Conservation (phyloP, 2,797 vertebrate species). For the Dromococcyx pavoninus region DNA sequence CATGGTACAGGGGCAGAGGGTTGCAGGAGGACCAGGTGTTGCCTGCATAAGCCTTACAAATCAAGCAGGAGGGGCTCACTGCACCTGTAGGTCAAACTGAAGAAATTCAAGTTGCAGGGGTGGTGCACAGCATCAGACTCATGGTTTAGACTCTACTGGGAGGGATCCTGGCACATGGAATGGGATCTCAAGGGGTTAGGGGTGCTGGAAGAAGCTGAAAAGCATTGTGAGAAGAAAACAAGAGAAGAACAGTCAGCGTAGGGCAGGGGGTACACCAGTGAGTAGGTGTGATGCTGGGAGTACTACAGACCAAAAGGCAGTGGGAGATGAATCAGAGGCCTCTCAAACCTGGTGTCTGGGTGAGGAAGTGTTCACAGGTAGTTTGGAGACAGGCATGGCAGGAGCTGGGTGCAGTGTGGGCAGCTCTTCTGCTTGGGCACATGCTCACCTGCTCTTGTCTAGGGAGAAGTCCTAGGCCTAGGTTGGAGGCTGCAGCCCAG, state of each 20-base stretch:
- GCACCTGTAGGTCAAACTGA: not conserved
- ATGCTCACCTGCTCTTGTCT: not conserved
- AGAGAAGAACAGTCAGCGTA: rapidly evolving
- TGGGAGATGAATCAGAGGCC: not conserved
- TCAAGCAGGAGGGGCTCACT: not conserved
- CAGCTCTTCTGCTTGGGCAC: not conserved
- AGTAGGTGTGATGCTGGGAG: not conserved
- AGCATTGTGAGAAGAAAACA: rapidly evolving
- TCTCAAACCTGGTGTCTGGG: rapidly evolving
- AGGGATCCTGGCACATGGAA: not conserved
- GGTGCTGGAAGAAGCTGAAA: not conserved
- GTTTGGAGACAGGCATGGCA: not conserved
- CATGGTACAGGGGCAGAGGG: not conserved
- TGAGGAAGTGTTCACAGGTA: not conserved
- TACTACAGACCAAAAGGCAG: not conserved
- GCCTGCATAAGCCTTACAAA: not conserved
- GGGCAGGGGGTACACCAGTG: not conserved
- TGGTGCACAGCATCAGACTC: not conserved
- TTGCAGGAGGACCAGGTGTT: rapidly evolving
- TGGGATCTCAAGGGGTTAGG: not conserved
- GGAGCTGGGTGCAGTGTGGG: not conserved
- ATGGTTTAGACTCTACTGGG: not conserved
- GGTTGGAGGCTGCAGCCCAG: not conserved
- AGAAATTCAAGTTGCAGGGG: not conserved
- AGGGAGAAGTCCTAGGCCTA: not conserved